Evolutionary conservation across 2,888 invertebrate genomes (phyloP), one percentile per base, ranked within the genome.

Genomic region (Liodrosophila aerea): DNA sequence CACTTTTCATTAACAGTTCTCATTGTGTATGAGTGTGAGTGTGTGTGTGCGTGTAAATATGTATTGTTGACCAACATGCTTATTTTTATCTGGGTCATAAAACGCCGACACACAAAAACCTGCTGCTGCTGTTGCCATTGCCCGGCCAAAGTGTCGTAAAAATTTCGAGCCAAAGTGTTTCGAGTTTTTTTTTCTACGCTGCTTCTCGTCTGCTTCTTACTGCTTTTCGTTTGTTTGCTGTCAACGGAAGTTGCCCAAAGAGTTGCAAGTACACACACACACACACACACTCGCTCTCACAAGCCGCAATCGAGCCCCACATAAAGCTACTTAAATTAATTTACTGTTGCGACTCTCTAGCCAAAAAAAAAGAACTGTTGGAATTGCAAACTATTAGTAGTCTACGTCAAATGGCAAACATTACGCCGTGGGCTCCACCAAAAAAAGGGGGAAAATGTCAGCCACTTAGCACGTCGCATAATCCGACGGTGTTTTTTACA

Each of bases 1-100:
- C 71, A 74, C 68, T 83, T 87, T 86, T 86, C 81, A 86, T 86
- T 86, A 86, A 87, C 81, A 84, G 65, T 82, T 72, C 43, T 43
- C 46, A 47, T 13, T 50, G 30, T 43, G 41, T 1, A 45, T 45
- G 29, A 13, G 27, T 53, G 15, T n/a, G 18, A 12, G 33, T 51
- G 53, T 46, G 30, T 43, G 4, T 27, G 12, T 46, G 29, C 27
- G 22, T 45, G 16, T 51, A 46, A 44, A 22, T 15, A 22, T 49
- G 13, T 12, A 13, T 22, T 58, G 9, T 73, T 67, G 64, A 56
- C 69, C 82, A 85, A 81, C 82, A 75, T 68, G 78, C 68, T 85
- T 77, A 64, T 53, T 64, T 77, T 76, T 82, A 78, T 85, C 85
- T 78, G 75, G 78, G 78, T 78, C 78, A 85, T 85, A 82, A 73